These are phyloP conservation scores for Laticauda colubrina DNA, from an alignment of 2,113 vertebrate genomes.

Conservation along the genomic window DNA sequence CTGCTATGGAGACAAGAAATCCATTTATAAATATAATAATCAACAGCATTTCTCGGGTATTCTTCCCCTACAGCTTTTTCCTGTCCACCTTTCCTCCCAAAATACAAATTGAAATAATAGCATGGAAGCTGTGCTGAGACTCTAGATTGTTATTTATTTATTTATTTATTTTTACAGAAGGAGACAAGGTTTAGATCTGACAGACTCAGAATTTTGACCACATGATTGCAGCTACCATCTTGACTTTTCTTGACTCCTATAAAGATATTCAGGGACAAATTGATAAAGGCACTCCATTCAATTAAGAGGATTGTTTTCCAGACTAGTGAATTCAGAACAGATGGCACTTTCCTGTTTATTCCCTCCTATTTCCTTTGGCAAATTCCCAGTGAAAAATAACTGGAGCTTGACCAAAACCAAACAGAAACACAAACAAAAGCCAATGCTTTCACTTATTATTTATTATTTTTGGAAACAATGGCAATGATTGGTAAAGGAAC, in stretches of 20 bases:
- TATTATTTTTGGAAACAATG: conserved; percentile 35
- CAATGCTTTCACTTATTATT: conserved; percentile 14
- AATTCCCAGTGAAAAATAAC: conserved; percentile 59
- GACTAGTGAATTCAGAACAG: conserved; percentile 65
- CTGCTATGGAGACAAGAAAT: background rate
- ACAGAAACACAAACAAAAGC: conserved; percentile 19
- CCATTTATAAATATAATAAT: background rate
- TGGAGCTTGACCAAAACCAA: conserved; percentile 49
- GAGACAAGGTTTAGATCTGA: background rate
- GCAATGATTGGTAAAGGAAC: conserved; percentile 19
- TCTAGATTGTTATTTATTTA: background rate
- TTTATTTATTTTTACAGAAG: background rate
- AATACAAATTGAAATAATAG: background rate
- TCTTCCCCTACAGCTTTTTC: background rate
- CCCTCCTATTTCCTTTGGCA: conserved; percentile 51
- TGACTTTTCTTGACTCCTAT: background rate
- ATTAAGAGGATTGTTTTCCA: conserved; percentile 55
- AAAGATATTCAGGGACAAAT: conserved; percentile 36
- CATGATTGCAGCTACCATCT: background rate
- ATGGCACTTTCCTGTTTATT: conserved; percentile 66
- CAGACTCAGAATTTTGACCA: background rate
- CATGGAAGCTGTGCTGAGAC: background rate
- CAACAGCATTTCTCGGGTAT: background rate
- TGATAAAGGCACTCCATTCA: conserved; percentile 53
- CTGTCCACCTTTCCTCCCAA: background rate